phyloP scores from a whole-genome alignment of 23 tunicate species.

The Ascidia mentula region DNA sequence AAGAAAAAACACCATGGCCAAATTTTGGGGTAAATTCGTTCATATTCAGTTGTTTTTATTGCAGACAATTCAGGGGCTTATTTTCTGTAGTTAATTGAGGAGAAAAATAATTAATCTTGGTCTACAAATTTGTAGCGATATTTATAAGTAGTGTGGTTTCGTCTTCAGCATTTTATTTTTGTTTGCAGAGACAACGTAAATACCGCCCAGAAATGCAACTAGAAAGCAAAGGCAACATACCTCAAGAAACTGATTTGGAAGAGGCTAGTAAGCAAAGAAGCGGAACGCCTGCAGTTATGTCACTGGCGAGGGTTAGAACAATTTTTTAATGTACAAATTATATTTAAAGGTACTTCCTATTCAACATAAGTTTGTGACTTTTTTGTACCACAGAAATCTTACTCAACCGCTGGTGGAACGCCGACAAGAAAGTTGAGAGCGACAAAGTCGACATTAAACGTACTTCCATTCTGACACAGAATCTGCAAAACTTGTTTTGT shows the following conservation, averaged over 20 bases:
- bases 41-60: background rate
- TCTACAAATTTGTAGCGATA: too few relatives aligned
- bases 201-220: background rate
- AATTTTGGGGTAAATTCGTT: background rate
- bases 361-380: too few relatives aligned
- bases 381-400: too few relatives aligned
- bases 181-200: conserved; percentile 18
- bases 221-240: background rate
- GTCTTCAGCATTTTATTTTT: too few relatives aligned
- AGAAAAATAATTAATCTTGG: background rate
- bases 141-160: too few relatives aligned
- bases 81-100: background rate
- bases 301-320: background rate
- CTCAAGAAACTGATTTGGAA: background rate
- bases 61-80: too few relatives aligned
- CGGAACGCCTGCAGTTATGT: conserved; percentile 14
- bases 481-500: too few relatives aligned
- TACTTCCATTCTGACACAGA: background rate
- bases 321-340: background rate
- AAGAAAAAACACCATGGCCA: background rate
- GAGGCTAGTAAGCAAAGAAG: background rate
- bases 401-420: background rate
- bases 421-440: background rate
- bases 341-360: too few relatives aligned
- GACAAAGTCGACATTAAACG: background rate